Percentiles rank a stretch among this genome's conserved stretches.
These are phyloP conservation scores for Minunthozetes semirufus DNA, from an alignment of 2,888 invertebrate genomes.

Conservation along the genomic window DNA sequence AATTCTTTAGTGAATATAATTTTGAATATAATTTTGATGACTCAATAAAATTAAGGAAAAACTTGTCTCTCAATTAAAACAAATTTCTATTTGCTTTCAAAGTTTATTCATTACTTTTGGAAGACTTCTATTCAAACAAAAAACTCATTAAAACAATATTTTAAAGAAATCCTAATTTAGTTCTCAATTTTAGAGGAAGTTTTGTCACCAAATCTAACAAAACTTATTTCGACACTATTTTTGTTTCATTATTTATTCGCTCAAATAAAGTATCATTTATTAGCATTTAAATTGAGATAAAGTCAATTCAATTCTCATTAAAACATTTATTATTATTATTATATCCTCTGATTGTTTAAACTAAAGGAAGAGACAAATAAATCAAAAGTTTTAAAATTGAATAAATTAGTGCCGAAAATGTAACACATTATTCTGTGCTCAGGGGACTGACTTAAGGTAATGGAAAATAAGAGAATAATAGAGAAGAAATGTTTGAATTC, in stretches of 20 bases:
- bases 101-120: too few species aligned
- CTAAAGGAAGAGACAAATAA: neutral
- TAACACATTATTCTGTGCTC: neutral
- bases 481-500: too few species aligned
- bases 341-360: neutral
- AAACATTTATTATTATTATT: neutral
- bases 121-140: neutral
- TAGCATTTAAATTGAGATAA: too few species aligned
- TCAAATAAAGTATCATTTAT: too few species aligned
- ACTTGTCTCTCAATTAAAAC: too few species aligned
- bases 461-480: too few species aligned
- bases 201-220: too few species aligned
- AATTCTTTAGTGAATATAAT: neutral
- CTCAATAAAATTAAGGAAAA: too few species aligned
- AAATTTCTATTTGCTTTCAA: too few species aligned
- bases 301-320: neutral
- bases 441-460: neutral
- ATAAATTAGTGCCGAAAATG: neutral
- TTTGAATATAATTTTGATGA: neutral
- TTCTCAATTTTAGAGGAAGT: neutral
- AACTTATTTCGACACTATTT: neutral
- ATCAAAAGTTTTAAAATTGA: neutral
- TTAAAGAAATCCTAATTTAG: neutral
- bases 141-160: constrained; percentile 1
- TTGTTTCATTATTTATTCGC: too few species aligned